Evolutionary conservation across 2,888 invertebrate genomes (phyloP), one percentile per base, ranked within the genome.

Genomic region (Oligia strigilis): DNA sequence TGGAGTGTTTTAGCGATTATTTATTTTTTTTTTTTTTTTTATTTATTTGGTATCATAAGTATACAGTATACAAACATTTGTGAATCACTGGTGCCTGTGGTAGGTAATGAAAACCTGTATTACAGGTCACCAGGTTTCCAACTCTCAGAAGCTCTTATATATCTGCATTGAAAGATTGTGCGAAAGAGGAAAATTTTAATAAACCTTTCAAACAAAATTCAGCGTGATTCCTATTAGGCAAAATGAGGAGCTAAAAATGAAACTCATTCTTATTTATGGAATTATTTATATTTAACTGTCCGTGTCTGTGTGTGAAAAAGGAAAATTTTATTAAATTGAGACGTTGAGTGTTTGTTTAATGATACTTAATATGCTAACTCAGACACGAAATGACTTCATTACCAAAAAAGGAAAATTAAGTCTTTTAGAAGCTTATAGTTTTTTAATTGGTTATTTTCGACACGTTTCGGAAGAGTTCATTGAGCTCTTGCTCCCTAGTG

Each of bases 371-470:
- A 80, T 55, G 36, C 67, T 13, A 52, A 46, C 43, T 36, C 43
- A 36, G 70, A 60, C 49, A 71, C 46, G 70, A 62, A 84, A 75
- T 58, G 11, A 43, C 4, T 66, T 73, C n/a, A 74, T 71, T 62
- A 17, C 14, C 3, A 66, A 81, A 74, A 85, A 74, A 52, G 11
- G 11, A 62, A 40, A 64, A 66, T 75, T 62, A 73, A 83, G 36
- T 40, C 43, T 52, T 76, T 52, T 52, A 60, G 3, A 74, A 49
- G 9, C 0, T 36, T 36, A 19, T 40, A 66, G 29, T 66, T 29
- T 55, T 49, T 46, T 55, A 46, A 69, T 65, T 62, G 49, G 3
- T 43, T n/a, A n/a, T n/a, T n/a, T n/a, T n/a, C n/a, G n/a, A n/a
- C n/a, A n/a, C n/a, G n/a, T n/a, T 73, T 46, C n/a, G 23, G 43